Base-by-base conservation (phyloP, 1,140 invertebrate species). In the Caerostris darwini region DNA sequence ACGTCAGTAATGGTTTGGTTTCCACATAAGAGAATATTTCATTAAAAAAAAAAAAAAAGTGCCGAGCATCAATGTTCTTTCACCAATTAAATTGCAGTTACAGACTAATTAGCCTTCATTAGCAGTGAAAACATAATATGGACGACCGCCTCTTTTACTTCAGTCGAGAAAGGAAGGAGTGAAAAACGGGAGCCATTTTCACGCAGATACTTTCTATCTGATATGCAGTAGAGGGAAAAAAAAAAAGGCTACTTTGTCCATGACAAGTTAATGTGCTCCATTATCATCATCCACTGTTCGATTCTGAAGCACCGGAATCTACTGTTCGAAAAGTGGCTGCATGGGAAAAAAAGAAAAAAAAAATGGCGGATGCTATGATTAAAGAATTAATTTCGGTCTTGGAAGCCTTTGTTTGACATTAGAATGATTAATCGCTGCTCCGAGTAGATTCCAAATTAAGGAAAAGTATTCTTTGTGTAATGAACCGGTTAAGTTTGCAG, bases 111-210 rank as follows among this genome's bases (percentile, higher is more conserved):
- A 87, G 58, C 58, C 14, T 87, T 64, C 85, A 87, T 87, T 87
- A 87, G 59, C 58, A 87, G 71, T 77, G 71, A 77, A 77, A 77
- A 77, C 71, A 77, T 77, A 77, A 58, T 85, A 19, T 85, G 82
- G 82, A 54, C 57, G 82, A 54, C 14, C 54, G 82, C 82, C 1
- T 58, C 82, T 50, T 53, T 77, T n/a, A 77, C 6, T 64, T 10
- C 34, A 12, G 34, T 8, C 8, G 12, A 12, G 14, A 7, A 12
- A 10, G 2, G 71, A 8, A 5, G 3, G 67, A 7, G 10, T 3
- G 34, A 50, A 50, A 77, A 50, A 50, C 53, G 34, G 7, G 71
- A 19, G 34, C 53, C 34, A 77, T 77, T 77, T 34, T 77, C 71
- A 77, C 34, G 34, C 34, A 17, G 34, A 77, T 77, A 77, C 71